Conservation (phyloP, 2,113 vertebrate species). For the Erythrolamprus reginae region DNA sequence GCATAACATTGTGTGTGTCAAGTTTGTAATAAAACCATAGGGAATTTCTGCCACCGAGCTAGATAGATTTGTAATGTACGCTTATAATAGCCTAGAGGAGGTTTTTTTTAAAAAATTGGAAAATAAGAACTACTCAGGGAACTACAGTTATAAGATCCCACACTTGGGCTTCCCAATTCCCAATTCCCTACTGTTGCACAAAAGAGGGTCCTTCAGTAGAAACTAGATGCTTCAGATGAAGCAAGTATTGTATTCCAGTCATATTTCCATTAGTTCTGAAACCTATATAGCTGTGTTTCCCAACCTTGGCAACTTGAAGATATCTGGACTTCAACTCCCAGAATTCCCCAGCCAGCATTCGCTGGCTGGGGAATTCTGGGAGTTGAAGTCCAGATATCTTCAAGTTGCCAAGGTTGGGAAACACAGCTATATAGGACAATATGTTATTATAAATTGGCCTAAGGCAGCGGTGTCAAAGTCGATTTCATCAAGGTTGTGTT, state of each 20-base stretch:
- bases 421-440: background rate
- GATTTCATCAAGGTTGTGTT: no score
- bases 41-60: background rate
- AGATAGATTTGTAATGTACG: background rate
- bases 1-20: background rate
- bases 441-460: background rate
- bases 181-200: background rate
- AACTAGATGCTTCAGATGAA: background rate
- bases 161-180: background rate
- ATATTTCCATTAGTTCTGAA: background rate
- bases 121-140: background rate
- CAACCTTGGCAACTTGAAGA: no score
- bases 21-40: background rate
- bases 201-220: background rate
- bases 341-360: no score
- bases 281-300: no score
- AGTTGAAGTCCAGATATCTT: no score
- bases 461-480: background rate
- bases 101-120: background rate
- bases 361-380: no score
- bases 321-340: no score
- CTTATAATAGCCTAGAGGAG: background rate
- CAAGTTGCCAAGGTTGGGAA: no score
- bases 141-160: background rate
- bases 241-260: background rate